Conservation (phyloP, 2,797 vertebrate genomes). For the Neosilurus mollespiculum region DNA sequence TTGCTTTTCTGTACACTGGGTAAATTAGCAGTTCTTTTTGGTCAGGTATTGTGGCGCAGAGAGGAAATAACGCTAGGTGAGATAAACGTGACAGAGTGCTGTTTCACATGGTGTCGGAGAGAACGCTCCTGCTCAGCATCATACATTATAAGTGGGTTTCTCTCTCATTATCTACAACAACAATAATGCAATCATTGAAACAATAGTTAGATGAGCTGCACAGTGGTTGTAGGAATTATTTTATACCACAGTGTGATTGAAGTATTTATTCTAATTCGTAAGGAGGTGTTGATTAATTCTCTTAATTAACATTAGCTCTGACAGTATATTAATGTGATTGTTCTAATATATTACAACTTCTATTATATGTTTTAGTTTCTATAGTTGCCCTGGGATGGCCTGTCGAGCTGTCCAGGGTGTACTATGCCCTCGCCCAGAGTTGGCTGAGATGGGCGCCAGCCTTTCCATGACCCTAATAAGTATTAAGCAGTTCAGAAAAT, state of each 20-base stretch:
- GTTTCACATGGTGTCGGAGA: background rate
- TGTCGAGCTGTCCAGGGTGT: no score
- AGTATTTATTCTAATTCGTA: background rate
- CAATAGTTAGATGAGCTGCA: conserved; percentile 15
- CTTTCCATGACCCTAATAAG: no score
- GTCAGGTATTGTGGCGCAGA: conserved; percentile 25
- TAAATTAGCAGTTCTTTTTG: conserved; percentile 31
- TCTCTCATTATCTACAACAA: background rate
- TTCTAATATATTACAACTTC: background rate
- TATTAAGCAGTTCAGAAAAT: no score
- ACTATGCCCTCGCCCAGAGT: no score
- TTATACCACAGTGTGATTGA: background rate
- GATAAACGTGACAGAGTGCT: background rate
- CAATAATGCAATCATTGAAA: background rate
- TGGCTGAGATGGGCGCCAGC: no score
- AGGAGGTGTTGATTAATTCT: background rate
- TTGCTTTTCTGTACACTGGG: conserved; percentile 42
- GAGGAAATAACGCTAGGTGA: background rate
- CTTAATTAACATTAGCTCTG: background rate
- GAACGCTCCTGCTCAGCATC: background rate
- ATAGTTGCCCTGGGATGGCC: no score
- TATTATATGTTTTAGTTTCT: no score
- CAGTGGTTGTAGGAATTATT: background rate
- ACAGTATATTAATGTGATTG: background rate
- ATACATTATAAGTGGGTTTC: background rate